A percentile compares a stretch with the other conserved stretches of the same genome.
These are phyloP conservation scores for Diglossa cyanea DNA, from an alignment of 2,797 vertebrate species.

Conservation along the genomic window DNA sequence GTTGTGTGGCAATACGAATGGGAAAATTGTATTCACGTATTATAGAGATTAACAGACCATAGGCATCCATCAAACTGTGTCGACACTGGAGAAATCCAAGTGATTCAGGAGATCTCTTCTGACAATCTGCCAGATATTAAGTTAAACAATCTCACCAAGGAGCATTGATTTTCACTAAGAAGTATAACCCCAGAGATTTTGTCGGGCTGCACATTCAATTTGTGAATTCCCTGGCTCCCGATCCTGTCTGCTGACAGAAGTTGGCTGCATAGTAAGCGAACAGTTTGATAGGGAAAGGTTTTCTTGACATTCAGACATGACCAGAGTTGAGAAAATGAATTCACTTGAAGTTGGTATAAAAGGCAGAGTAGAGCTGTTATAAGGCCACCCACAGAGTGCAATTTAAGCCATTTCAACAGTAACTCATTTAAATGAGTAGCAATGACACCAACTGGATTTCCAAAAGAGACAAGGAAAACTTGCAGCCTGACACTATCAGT, in stretches of 20 bases:
- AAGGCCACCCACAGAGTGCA: conserved; percentile 8
- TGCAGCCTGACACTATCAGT: not conserved
- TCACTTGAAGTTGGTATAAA: not conserved
- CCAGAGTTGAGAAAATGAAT: not conserved
- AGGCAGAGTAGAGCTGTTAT: not conserved
- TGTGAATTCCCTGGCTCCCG: not conserved
- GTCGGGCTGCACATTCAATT: not conserved
- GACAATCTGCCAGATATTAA: not conserved
- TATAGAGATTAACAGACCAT: not conserved
- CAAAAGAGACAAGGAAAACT: not conserved
- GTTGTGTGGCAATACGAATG: not conserved
- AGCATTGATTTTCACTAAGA: not conserved
- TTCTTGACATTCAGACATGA: not conserved
- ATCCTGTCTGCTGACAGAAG: not conserved
- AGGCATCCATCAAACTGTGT: not conserved
- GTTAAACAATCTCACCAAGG: not conserved
- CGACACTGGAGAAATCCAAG: not conserved
- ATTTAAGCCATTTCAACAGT: conserved; percentile 7
- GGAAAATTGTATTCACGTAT: not conserved
- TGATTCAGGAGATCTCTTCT: not conserved
- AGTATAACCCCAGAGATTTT: not conserved
- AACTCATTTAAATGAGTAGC: not conserved
- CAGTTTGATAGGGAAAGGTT: not conserved
- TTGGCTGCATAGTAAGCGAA: not conserved
- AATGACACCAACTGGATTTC: conserved; percentile 1